Evolutionary conservation across 2,797 vertebrate species (phyloP).

Genomic region (Decapterus maruadsi): DNA sequence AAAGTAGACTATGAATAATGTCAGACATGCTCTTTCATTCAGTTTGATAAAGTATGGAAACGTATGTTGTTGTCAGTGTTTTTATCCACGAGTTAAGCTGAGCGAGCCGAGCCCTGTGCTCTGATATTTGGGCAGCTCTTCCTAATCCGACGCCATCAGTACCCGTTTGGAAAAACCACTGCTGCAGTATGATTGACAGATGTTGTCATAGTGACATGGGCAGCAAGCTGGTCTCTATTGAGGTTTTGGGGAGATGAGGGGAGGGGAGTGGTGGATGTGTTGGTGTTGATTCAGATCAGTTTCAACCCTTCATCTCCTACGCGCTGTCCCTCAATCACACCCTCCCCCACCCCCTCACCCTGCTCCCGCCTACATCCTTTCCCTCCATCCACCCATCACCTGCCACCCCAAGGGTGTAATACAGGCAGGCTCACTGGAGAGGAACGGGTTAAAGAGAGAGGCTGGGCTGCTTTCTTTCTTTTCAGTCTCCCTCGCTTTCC

Average conservation of each 20-base stretch:
- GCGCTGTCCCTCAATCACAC: slow-evolving; percentile 68
- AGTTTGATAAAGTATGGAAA: slow-evolving; percentile 29
- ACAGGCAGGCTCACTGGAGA: slow-evolving; percentile 84
- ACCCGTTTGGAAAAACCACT: slow-evolving; percentile 55
- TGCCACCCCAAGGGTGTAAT: slow-evolving; percentile 82
- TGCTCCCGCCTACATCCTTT: slow-evolving; percentile 61
- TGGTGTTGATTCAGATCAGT: slow-evolving; percentile 83
- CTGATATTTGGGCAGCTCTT: slow-evolving; percentile 50
- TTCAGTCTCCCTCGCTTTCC: slow-evolving; percentile 43
- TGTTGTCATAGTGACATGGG: slow-evolving; percentile 81
- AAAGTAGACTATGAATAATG: slow-evolving; percentile 14
- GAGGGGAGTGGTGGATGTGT: slow-evolving; percentile 65
- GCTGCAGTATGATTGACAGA: slow-evolving; percentile 78
- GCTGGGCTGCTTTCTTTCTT: slow-evolving; percentile 66
- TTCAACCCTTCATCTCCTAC: slow-evolving; percentile 74
- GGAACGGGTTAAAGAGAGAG: slow-evolving; percentile 94
- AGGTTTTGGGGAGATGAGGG: slow-evolving; percentile 54
- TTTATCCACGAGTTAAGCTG: slow-evolving; percentile 21
- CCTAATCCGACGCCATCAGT: slow-evolving; percentile 50
- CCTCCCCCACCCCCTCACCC: slow-evolving; percentile 25
- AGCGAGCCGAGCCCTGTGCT: slow-evolving; percentile 35
- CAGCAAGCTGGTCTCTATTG: slow-evolving; percentile 77
- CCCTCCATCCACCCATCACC: slow-evolving; percentile 81
- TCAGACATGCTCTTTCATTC: slow-evolving; percentile 27
- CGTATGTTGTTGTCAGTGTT: slow-evolving; percentile 15